These are phyloP conservation scores for Manduca sexta DNA, from an alignment of 1,140 invertebrate genomes.

Conservation along the genomic window DNA sequence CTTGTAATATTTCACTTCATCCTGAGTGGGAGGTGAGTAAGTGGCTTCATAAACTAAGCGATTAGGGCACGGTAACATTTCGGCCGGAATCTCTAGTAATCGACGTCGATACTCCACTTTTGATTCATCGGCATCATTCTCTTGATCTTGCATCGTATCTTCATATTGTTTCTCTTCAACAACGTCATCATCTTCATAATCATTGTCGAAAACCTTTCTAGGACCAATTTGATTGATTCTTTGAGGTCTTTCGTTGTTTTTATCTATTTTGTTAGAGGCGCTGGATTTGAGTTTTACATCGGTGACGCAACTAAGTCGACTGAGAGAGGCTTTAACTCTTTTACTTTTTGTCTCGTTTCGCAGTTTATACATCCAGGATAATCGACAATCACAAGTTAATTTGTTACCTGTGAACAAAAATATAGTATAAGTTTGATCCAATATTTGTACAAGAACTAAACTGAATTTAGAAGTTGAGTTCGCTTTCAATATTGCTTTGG, in stretches of 20 bases:
- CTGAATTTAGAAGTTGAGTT: too few species aligned
- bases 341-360: conserved; percentile 81
- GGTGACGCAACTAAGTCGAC: conserved; percentile 79
- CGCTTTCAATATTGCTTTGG: too few species aligned
- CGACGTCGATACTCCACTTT: conserved; percentile 55
- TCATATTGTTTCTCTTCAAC: conserved; percentile 46
- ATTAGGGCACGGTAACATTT: conserved; percentile 79
- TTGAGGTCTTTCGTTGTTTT: conserved; percentile 13
- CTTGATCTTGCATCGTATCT: conserved; percentile 57
- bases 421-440: neutral
- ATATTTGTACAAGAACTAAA: too few species aligned
- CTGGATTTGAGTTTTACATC: conserved; percentile 60
- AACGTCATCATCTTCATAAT: conserved; percentile 44
- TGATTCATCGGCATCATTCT: conserved; percentile 30
- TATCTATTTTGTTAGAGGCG: conserved; percentile 27
- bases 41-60: conserved; percentile 72
- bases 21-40: conserved; percentile 66
- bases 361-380: conserved; percentile 83
- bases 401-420: conserved; percentile 78
- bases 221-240: conserved; percentile 23
- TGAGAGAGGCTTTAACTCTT: conserved; percentile 76
- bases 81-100: conserved; percentile 76
- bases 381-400: conserved; percentile 85
- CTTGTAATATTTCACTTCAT: conserved; percentile 66
- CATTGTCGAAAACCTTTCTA: conserved; percentile 26